Evolutionary conservation across 2,888 invertebrate species (phyloP), one percentile per base, ranked within the genome.

Genomic region (Scrobipalpa atriplicella): DNA sequence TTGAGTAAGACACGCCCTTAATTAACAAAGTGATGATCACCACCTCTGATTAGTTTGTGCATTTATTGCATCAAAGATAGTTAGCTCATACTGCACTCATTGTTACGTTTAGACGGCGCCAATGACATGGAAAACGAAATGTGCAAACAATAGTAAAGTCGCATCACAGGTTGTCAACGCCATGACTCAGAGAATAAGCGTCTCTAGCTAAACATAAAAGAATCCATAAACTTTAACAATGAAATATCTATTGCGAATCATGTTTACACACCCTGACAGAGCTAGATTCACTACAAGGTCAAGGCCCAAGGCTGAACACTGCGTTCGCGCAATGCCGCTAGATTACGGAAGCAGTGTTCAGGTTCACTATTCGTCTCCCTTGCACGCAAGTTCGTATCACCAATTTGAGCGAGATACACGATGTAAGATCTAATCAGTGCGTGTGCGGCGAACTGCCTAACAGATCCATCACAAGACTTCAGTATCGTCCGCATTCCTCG

Each of bases 271-370:
- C 71, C 76, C 76, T 75, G 71, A 58, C 29, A 58, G 36, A 85
- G 83, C 79, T 83, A 77, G 79, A 85, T 81, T 79, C 79, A 78
- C 73, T 82, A 79, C 88, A 90, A 90, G 89, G 89, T 88, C 89
- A 90, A 87, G 89, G 87, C 77, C 86, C 88, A 90, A 87, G 89
- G 87, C 77, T 84, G 81, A 86, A 85, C 82, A 80, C 75, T 72
- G 78, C 80, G 83, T 75, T 73, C 63, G 80, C 79, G 78, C 79
- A 76, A 70, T 65, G 72, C 71, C 43, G 67, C 70, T 69, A 72
- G 66, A 72, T 67, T 66, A 74, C 64, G 71, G 71, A 73, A 74
- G 75, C 71, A 68, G 74, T 72, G 29, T 29, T n/a, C n/a, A n/a
- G n/a, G 5, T 29, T 29, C 29, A 5, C 29, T 29, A 75, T 69